Conservation (phyloP, 2,797 vertebrate genomes). For the Tenualosa thibaudeaui region DNA sequence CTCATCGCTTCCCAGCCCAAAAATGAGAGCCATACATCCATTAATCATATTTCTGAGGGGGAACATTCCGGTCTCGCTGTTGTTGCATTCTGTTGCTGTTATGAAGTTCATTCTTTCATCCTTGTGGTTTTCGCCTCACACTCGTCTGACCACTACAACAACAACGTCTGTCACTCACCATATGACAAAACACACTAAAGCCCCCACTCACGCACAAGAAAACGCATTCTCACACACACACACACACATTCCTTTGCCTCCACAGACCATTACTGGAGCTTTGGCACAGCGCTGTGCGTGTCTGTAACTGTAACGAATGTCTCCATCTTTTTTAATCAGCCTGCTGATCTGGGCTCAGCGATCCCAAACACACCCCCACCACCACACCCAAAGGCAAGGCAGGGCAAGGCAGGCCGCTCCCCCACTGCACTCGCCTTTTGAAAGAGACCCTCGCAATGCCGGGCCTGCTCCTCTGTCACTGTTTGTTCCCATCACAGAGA, state of each 20-base stretch:
- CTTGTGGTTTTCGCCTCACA: slow-evolving; percentile 36
- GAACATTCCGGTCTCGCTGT: slow-evolving; percentile 4
- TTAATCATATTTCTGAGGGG: slow-evolving; percentile 35
- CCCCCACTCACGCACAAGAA: slow-evolving; percentile 17
- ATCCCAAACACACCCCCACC: slow-evolving; percentile 16
- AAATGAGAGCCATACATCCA: slow-evolving; percentile 1
- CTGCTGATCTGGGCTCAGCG: slow-evolving; percentile 14
- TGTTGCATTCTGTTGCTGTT: slow-evolving; percentile 26
- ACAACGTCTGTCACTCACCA: slow-evolving; percentile 40
- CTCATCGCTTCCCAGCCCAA: slow-evolving; percentile 15
- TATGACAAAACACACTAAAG: slow-evolving; percentile 19
- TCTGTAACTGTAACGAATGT: slow-evolving; percentile 24
- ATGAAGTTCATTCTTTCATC: slow-evolving; percentile 34
- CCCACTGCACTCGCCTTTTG: not conserved
- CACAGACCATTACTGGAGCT: slow-evolving; percentile 16
- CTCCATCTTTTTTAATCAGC: slow-evolving; percentile 21
- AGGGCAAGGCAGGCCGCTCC: not conserved
- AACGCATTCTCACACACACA: not conserved
- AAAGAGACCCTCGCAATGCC: not conserved
- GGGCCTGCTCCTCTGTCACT: not conserved
- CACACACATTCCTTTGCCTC: slow-evolving; percentile 21
- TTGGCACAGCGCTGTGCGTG: slow-evolving; percentile 11
- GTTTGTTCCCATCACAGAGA: not conserved
- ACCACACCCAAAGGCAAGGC: not conserved
- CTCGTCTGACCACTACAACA: slow-evolving; percentile 38